A percentile compares a stretch with the other conserved stretches of the same genome.
Evolutionary conservation across 2,888 invertebrate genomes (phyloP).

Genomic region (Coleophora deauratella): DNA sequence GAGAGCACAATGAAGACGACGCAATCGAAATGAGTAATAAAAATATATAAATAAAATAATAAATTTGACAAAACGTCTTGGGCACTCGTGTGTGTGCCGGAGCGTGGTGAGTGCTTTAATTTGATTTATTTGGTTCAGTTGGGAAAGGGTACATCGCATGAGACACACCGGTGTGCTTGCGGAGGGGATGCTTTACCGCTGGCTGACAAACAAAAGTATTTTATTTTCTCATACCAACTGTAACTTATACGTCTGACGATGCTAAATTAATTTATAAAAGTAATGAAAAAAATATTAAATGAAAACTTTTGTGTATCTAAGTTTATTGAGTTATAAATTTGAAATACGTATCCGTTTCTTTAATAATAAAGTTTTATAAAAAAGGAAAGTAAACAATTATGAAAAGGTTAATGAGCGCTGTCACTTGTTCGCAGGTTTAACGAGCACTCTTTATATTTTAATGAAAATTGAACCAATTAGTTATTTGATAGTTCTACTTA

Average conservation of each 20-base stretch:
- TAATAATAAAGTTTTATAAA: background rate
- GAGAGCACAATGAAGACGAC: constrained; percentile 56
- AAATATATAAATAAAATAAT: constrained; percentile 72
- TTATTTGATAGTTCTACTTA: no score
- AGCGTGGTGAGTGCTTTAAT: constrained; percentile 68
- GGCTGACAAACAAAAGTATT: constrained; percentile 16
- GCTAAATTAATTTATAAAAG: background rate
- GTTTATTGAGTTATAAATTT: no score
- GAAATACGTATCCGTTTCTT: no score
- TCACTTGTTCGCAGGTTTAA: constrained; percentile 13
- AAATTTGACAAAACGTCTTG: constrained; percentile 75
- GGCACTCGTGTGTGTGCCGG: constrained; percentile 57
- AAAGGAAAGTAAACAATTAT: background rate
- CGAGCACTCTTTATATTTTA: constrained; percentile 10
- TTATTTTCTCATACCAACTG: background rate
- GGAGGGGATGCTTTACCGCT: constrained; percentile 21
- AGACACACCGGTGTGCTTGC: constrained; percentile 44
- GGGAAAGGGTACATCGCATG: constrained; percentile 61
- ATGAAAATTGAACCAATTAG: constrained; percentile 15
- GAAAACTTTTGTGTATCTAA: no score
- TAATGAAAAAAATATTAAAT: no score
- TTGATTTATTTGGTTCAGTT: constrained; percentile 68
- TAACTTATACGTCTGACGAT: background rate
- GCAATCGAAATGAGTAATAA: constrained; percentile 60
- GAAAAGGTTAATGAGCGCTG: background rate